A percentile compares a stretch with the other conserved stretches of the same genome.
These are phyloP conservation scores for Melanostoma mellinum DNA, from an alignment of 2,888 invertebrate genomes.

Conservation along the genomic window DNA sequence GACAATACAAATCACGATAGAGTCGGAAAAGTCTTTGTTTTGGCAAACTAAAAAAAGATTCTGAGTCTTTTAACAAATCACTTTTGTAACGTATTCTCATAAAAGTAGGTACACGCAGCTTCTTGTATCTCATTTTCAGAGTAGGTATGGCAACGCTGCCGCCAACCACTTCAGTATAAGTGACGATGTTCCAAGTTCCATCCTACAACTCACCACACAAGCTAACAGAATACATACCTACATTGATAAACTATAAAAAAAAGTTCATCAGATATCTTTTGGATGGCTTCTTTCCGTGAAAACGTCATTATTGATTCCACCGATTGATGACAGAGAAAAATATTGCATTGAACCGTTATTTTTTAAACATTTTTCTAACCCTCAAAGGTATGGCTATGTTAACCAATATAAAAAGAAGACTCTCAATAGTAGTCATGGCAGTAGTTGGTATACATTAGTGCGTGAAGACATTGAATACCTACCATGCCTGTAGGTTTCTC, in stretches of 20 bases:
- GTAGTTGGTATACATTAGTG: conserved; percentile 48
- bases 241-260: too few relatives aligned
- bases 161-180: not conserved
- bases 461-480: conserved; percentile 30
- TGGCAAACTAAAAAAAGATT: too few relatives aligned
- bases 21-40: too few relatives aligned
- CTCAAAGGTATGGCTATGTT: conserved; percentile 41
- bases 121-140: too few relatives aligned
- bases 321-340: conserved; percentile 23
- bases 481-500: conserved; percentile 25
- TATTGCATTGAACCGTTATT: conserved; percentile 60
- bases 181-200: not conserved
- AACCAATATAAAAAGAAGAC: not conserved
- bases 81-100: too few relatives aligned
- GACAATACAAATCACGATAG: too few relatives aligned
- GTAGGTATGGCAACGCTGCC: not conserved
- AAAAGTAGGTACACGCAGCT: too few relatives aligned
- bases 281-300: conserved; percentile 2
- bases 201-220: conserved; percentile 16
- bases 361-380: conserved; percentile 44
- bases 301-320: conserved; percentile 34
- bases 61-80: too few relatives aligned
- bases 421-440: conserved; percentile 24
- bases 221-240: conserved; percentile 31
- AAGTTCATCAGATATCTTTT: not conserved